phyloP scores from a whole-genome alignment of 2,797 vertebrate genomes.

The Pantherophis vulpinus region DNA sequence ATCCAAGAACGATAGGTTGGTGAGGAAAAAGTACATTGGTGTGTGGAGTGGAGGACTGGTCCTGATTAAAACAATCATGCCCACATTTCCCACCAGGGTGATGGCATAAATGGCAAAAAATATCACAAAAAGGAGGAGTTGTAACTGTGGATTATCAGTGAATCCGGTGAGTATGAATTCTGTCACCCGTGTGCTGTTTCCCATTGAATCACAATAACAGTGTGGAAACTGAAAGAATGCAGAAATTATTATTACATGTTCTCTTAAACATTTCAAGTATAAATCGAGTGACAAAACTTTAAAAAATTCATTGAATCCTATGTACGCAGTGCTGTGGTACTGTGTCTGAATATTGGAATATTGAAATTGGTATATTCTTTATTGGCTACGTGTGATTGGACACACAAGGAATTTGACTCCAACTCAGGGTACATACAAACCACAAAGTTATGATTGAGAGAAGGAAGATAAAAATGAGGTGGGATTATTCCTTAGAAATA shows the following conservation, averaged over 20 bases:
- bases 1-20: conserved; percentile 13
- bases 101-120: not conserved
- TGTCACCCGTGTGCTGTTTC: not conserved
- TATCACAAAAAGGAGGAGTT: not conserved
- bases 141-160: not conserved
- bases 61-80: not conserved
- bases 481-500: not conserved
- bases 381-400: not conserved
- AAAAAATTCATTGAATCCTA: not conserved
- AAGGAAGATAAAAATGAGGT: not conserved
- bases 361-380: not conserved
- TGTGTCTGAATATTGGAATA: not conserved
- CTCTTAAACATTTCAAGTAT: not conserved
- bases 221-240: not conserved
- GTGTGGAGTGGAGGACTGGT: not conserved
- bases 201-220: not conserved
- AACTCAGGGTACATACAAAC: not conserved
- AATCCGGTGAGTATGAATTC: not conserved
- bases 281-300: too few relatives aligned
- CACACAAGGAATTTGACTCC: not conserved
- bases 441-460: not conserved
- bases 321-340: not conserved
- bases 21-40: conserved; percentile 21
- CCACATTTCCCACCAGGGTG: not conserved
- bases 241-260: not conserved